Evolutionary conservation across 2,888 invertebrate species (phyloP).

Genomic region (Ormyrus rosae): DNA sequence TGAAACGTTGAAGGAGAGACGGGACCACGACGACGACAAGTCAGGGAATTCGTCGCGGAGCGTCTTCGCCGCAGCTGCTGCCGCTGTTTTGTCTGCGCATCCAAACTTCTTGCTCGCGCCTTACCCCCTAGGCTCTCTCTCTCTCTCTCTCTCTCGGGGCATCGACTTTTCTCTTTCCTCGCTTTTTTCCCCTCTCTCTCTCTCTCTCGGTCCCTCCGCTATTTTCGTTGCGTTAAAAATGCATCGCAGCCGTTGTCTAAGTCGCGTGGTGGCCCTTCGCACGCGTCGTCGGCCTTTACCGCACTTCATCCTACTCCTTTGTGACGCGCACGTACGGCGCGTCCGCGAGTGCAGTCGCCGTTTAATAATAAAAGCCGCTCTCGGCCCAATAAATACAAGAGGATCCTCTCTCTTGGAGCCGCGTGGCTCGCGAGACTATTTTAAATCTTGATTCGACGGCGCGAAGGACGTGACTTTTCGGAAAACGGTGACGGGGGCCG

Average conservation of each 20-base stretch:
- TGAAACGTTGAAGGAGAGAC: slow-evolving; percentile 52
- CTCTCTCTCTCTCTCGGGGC: slow-evolving; percentile 2
- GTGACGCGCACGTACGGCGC: slow-evolving; percentile 23
- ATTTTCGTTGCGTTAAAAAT: slow-evolving; percentile 74
- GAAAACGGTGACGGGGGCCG: slow-evolving; percentile 7
- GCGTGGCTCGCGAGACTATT: slow-evolving; percentile 26
- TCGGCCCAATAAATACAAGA: slow-evolving; percentile 43
- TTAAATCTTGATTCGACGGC: slow-evolving; percentile 43
- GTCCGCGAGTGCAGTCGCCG: neutral
- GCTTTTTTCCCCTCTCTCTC: neutral
- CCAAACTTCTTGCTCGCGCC: too few species aligned
- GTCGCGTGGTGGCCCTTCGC: slow-evolving; percentile 21
- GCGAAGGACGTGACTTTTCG: slow-evolving; percentile 38
- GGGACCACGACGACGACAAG: slow-evolving; percentile 46
- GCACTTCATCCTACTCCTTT: slow-evolving; percentile 33
- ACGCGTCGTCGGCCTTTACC: slow-evolving; percentile 61
- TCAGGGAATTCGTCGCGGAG: slow-evolving; percentile 59
- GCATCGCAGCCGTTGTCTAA: slow-evolving; percentile 62
- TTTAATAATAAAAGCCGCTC: slow-evolving; percentile 44
- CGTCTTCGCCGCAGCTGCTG: slow-evolving; percentile 64
- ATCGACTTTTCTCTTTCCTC: slow-evolving; percentile 23
- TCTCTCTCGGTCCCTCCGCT: slow-evolving; percentile 60
- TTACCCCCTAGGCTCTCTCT: too few species aligned
- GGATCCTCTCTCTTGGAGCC: neutral
- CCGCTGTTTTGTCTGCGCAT: slow-evolving; percentile 16